Base-by-base conservation (phyloP, 1,140 invertebrate species). In the Drosophila elegans region DNA sequence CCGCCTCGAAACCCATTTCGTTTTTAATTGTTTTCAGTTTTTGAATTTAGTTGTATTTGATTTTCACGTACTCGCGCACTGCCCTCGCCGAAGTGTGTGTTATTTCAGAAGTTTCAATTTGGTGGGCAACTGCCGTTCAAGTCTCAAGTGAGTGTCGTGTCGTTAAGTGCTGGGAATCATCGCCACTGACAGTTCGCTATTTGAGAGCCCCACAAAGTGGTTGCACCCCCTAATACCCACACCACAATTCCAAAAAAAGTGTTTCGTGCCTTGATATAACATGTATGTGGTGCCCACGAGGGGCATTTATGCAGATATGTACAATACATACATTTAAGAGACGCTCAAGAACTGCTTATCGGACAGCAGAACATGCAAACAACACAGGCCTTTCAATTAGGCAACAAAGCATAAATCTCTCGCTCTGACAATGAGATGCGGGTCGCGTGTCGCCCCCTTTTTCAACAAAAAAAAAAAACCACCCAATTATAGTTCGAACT, bases 21-120 rank as follows among this genome's bases (percentile, higher is more conserved):
- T 88, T 80, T 86, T 89, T 84, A 88, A 88, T 88, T 88, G 80
- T 88, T 88, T 89, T 80, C 76, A 77, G 84, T 88, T 88, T 85
- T 89, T 54, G 73, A 84, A 84, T 80, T 89, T 84, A 88, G 84
- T 88, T 88, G 83, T 77, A 84, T 89, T 77, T 84, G 84, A 88
- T 88, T 88, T 88, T 76, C 63, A 83, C 76, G 51, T 77, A 83
- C 84, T 72, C 75, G 78, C 81, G 74, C 78, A 85, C 75, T 76
- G 63, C 49, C 62, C 66, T 72, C 79, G 71, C 55, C 48, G 34
- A 61, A 45, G 71, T 75, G 73, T 76, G 74, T 53, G 53, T 75
- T 66, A 66, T 48, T 36, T 34, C 38, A 36, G 48, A 76, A 75
- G 51, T 75, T 75, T 51, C 38, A 66, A 38, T 67, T 75, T 63